These are phyloP conservation scores for Pterophyllum scalare DNA, from an alignment of 2,113 vertebrate genomes.

Conservation along the genomic window DNA sequence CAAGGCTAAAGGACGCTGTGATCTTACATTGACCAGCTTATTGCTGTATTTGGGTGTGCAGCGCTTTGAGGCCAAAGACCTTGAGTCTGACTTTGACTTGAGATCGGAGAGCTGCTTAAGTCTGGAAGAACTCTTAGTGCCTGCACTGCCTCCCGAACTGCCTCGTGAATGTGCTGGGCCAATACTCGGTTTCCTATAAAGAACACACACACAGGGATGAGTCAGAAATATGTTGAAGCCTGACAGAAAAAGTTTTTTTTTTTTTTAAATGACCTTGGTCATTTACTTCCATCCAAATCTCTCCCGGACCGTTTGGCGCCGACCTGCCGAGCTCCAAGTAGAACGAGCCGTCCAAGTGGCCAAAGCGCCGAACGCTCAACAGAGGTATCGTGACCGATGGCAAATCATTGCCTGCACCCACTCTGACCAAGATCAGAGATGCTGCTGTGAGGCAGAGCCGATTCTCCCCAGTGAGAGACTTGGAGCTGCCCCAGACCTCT, in stretches of 20 bases:
- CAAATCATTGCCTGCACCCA: conserved; percentile 15
- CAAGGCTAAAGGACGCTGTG: background rate
- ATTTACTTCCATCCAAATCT: conserved; percentile 73
- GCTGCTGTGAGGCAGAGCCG: conserved; percentile 70
- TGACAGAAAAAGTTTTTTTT: fast-evolving
- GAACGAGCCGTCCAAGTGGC: conserved; percentile 67
- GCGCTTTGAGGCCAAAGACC: conserved; percentile 42
- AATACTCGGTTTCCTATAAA: conserved; percentile 32
- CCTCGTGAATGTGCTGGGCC: conserved; percentile 71
- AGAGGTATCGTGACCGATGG: conserved; percentile 56
- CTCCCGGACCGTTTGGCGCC: conserved; percentile 68
- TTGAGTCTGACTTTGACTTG: conserved; percentile 32
- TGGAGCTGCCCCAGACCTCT: conserved; percentile 63
- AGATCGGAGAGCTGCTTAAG: conserved; percentile 57
- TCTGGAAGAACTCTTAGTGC: conserved; percentile 56
- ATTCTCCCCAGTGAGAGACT: conserved; percentile 57
- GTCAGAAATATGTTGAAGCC: background rate
- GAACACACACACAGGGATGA: background rate
- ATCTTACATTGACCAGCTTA: background rate
- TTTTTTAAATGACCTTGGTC: conserved; percentile 47
- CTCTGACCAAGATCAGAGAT: conserved; percentile 60
- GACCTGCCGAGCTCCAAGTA: conserved; percentile 74
- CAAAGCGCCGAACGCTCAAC: conserved; percentile 67
- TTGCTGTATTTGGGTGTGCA: conserved; percentile 59
- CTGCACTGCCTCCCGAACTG: conserved; percentile 45